phyloP scores from a whole-genome alignment of 2,113 vertebrate genomes.

The Ameiurus melas region DNA sequence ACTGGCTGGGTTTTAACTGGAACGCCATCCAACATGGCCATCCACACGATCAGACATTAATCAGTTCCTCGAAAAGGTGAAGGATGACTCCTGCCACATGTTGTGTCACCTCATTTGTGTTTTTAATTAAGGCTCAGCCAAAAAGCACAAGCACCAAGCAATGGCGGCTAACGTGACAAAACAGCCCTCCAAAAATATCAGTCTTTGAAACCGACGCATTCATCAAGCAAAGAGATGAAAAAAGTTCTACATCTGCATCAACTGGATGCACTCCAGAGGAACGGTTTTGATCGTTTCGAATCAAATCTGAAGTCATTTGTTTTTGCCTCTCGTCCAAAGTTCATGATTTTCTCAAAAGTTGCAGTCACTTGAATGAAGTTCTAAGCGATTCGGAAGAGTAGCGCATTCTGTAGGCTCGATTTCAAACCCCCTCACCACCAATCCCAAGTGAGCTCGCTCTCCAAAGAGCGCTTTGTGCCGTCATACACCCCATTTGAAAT shows the following conservation, averaged over 20 bases:
- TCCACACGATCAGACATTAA: conserved; percentile 1
- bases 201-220: not conserved
- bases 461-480: conserved; percentile 37
- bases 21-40: not conserved
- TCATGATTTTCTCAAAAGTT: not conserved
- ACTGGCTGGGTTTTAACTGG: not conserved
- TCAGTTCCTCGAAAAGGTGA: not conserved
- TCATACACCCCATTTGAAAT: conserved; percentile 29
- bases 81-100: conserved; percentile 17
- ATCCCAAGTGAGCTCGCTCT: not conserved
- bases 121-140: conserved; percentile 34
- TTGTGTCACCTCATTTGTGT: conserved; percentile 26
- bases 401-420: not conserved
- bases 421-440: not conserved
- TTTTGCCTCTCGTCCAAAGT: not conserved
- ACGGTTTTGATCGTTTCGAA: not conserved
- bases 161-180: not conserved
- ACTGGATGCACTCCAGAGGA: not conserved
- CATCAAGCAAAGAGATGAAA: not conserved
- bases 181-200: not conserved
- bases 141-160: conserved; percentile 15
- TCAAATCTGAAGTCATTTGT: not conserved
- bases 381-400: not conserved
- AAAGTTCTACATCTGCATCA: not conserved
- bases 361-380: not conserved